Evolutionary conservation across 2,797 vertebrate species (phyloP).

Genomic region (Cyclopterus lumpus): DNA sequence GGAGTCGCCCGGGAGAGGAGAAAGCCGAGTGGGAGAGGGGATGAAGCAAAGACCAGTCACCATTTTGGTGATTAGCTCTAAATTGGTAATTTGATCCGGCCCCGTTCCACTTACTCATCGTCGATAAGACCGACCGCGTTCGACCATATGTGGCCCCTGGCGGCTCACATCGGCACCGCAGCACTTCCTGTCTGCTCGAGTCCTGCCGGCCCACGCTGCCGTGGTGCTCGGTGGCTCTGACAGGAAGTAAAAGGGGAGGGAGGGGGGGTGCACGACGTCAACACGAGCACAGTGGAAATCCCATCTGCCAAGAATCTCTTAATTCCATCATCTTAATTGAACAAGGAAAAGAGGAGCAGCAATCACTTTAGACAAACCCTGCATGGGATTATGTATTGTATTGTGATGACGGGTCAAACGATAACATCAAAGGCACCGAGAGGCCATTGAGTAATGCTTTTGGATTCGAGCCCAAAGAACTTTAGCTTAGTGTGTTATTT

Average conservation of each 20-base stretch:
- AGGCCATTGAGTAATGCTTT: conserved; percentile 18
- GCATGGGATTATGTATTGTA: conserved; percentile 63
- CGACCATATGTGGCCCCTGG: conserved; percentile 62
- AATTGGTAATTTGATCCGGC: conserved; percentile 84
- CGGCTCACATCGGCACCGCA: conserved; percentile 40
- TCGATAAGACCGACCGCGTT: conserved; percentile 76
- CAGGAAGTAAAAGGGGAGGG: conserved; percentile 52
- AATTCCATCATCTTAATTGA: conserved; percentile 81
- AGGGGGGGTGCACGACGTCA: conserved; percentile 12
- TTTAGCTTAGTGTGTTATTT: not conserved
- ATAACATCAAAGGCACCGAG: conserved; percentile 65
- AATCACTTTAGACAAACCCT: conserved; percentile 75
- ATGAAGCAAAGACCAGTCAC: conserved; percentile 70
- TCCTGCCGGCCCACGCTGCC: conserved; percentile 52
- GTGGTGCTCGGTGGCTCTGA: conserved; percentile 37
- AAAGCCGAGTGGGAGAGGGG: conserved; percentile 60
- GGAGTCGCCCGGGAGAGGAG: conserved; percentile 62
- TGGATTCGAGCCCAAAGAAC: conserved; percentile 9
- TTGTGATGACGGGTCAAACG: conserved; percentile 75
- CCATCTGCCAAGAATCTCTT: conserved; percentile 81
- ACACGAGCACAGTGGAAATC: conserved; percentile 65
- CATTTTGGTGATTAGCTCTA: conserved; percentile 79
- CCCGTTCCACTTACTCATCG: conserved; percentile 80
- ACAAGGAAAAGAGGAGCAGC: conserved; percentile 71
- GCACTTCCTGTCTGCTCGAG: conserved; percentile 68